A percentile compares a stretch with the other conserved stretches of the same genome.
phyloP scores from a whole-genome alignment of 1,140 invertebrate genomes.

The Dryas iulia region DNA sequence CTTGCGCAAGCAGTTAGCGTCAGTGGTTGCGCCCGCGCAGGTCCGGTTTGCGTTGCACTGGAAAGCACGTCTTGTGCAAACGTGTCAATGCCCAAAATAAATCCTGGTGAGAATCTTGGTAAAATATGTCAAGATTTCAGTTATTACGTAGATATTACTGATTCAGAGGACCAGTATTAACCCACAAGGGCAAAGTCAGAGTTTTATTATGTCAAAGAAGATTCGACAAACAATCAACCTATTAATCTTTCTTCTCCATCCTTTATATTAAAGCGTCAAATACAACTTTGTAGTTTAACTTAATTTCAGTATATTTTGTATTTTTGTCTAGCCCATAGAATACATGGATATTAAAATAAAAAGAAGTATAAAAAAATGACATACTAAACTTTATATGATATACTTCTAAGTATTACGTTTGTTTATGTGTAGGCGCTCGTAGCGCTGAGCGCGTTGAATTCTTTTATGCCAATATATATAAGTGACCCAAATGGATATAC shows the following conservation, averaged over 20 bases:
- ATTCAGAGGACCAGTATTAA: neutral
- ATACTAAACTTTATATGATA: no score
- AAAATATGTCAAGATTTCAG: slow-evolving; percentile 19
- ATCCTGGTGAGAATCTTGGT: slow-evolving; percentile 42
- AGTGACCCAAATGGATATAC: neutral
- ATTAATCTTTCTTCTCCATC: no score
- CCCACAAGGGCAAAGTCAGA: neutral
- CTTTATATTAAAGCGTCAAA: no score
- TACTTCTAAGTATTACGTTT: no score
- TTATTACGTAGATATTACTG: neutral
- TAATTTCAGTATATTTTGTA: no score
- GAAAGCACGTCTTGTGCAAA: slow-evolving; percentile 71
- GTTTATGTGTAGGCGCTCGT: neutral
- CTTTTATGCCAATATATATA: slow-evolving; percentile 38
- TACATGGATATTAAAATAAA: no score
- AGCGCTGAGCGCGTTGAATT: slow-evolving; percentile 51
- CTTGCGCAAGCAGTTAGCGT: slow-evolving; percentile 57
- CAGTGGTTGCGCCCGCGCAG: slow-evolving; percentile 44
- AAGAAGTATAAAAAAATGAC: no score
- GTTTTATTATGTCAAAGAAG: no score
- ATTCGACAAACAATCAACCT: no score
- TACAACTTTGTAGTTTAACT: no score
- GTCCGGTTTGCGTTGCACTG: slow-evolving; percentile 59
- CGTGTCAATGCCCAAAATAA: slow-evolving; percentile 47
- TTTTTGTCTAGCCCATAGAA: no score